These are phyloP conservation scores for Leucozona laternaria DNA, from an alignment of 2,888 invertebrate species.

Conservation along the genomic window DNA sequence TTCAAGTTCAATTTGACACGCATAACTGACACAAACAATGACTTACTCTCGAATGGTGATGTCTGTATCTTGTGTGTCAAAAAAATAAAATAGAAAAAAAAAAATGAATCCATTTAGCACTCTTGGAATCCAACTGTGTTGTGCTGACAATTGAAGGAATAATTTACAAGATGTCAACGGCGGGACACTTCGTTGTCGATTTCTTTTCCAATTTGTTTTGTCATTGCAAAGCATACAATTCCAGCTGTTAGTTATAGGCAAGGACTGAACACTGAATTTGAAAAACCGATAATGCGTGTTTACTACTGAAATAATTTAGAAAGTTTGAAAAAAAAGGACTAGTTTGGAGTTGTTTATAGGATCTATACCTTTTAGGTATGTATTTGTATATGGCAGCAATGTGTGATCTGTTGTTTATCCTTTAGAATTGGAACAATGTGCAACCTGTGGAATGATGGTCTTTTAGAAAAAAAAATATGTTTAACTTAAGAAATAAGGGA, in stretches of 20 bases:
- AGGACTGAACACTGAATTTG: slow-evolving; percentile 44
- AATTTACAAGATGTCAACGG: slow-evolving; percentile 69
- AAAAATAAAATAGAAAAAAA: not conserved
- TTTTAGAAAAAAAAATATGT: not conserved
- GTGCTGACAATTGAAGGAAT: slow-evolving; percentile 51
- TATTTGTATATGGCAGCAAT: not conserved
- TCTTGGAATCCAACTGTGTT: slow-evolving; percentile 70
- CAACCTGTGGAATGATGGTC: slow-evolving; percentile 4
- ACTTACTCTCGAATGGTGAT: slow-evolving; percentile 51
- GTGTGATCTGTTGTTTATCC: slow-evolving; percentile 13
- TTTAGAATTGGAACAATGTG: not conserved
- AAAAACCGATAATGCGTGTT: slow-evolving; percentile 72
- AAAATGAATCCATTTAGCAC: slow-evolving; percentile 61
- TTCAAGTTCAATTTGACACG: slow-evolving; percentile 72
- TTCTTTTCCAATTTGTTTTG: slow-evolving; percentile 60
- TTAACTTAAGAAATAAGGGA: not conserved
- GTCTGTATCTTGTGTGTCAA: slow-evolving; percentile 38
- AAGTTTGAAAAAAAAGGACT: slow-evolving; percentile 32
- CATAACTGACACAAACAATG: slow-evolving; percentile 46
- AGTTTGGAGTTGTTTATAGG: not conserved
- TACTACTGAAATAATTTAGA: slow-evolving; percentile 73
- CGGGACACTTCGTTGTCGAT: slow-evolving; percentile 47
- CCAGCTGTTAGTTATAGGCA: slow-evolving; percentile 64
- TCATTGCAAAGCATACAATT: slow-evolving; percentile 44
- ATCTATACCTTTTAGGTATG: not conserved